Base-by-base conservation (phyloP, 2,888 invertebrate species). In the Dromius quadrimaculatus region DNA sequence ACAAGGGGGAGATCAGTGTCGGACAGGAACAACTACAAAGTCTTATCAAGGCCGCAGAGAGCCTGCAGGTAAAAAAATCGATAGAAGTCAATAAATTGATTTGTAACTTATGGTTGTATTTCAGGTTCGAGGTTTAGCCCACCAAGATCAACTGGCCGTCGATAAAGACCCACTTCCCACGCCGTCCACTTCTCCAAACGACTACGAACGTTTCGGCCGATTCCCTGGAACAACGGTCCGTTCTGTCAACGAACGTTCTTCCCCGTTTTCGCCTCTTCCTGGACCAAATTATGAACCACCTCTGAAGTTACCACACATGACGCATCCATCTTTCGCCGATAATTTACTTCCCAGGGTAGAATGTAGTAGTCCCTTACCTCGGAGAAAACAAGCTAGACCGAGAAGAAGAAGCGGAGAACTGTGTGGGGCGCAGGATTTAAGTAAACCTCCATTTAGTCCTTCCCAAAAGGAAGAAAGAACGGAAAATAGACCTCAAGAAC, bases 1-100 rank as follows among this genome's bases (percentile, higher is more conserved):
- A 96, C 84, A 91, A 93, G 75, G 95, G 95, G 36, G 94, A 95
- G 84, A 94, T 95, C 76, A 92, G 92, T 75, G 94, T 95, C 62
- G 90, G 91, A 4, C 92, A 94, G 78, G 93, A 94, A 79, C 92
- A 94, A 73, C 85, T 95, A 20, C 89, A 92, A 69, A 90, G 90
- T 8, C 87, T 96, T 75, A 92, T 95, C 78, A 91, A 93, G 77
- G 94, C 94, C 1, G 95, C 95, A 0, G 94, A 95, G 79, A 92
- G 92, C 63, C 85, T 95, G 72, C 94, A 95, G 81, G 47, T 47
- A 23, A 20, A 23, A 6, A 11, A n/a, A n/a, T n/a, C n/a, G n/a
- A n/a, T n/a, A n/a, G n/a, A n/a, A n/a, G n/a, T n/a, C n/a, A n/a
- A n/a, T n/a, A n/a, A n/a, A n/a, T n/a, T n/a, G n/a, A n/a, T n/a